Evolutionary conservation across 2,888 invertebrate species (phyloP), one percentile per base, ranked within the genome.

Genomic region (Andrena dorsata): DNA sequence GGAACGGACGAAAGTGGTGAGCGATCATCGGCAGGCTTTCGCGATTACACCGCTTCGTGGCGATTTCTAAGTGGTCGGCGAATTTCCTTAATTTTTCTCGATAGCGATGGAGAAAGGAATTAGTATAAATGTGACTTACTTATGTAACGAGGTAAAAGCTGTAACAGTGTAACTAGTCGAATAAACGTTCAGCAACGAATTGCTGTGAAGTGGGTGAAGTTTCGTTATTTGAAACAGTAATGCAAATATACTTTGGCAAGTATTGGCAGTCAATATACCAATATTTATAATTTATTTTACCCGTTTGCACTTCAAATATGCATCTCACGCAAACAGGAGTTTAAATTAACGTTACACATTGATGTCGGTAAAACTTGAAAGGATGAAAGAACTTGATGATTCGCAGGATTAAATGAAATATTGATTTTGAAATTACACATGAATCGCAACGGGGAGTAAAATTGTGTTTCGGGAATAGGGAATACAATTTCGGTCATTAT

Each of bases 31-130:
- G 49, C 70, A 61, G 32, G 35, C 63, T 70, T 63, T 71, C 53
- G 70, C 69, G 82, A 82, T 84, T 84, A 79, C 35, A 53, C 61
- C 74, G 76, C 61, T 68, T 61, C 35, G 66, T 41, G 13, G 16
- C 58, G 23, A 32, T 41, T 76, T 61, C 51, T 53, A 82, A 82
- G 64, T 76, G 72, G 56, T n/a, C 53, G 56, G 61, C 5, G 72
- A 80, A 72, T 78, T 78, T 82, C 60, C 56, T 75, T 70, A 79
- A 74, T 72, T 66, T 76, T 61, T 82, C 72, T 76, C 35, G 65
- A 51, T 28, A 41, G 70, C 53, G 66, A 61, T 53, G 61, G 65
- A 10, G 53, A 2, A 20, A 8, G 20, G 20, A 20, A 53, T 20
- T 53, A 8, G 7, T 20, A 1, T 53, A 20, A 35, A 35, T 41